A percentile compares a stretch with the other conserved stretches of the same genome.
Evolutionary conservation across 2,113 vertebrate species (phyloP).

Genomic region (Rattus norvegicus): GRCr8 NC_086019.1:35615001-35615500

Average conservation of each 20-base stretch:
- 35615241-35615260: too few relatives aligned
- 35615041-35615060: too few relatives aligned
- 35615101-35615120: too few relatives aligned
- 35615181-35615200: too few relatives aligned
- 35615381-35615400: neutral
- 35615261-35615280: too few relatives aligned
- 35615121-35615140: too few relatives aligned
- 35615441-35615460: neutral
- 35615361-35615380: neutral
- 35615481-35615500: accelerated
- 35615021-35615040: neutral
- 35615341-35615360: accelerated
- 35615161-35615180: too few relatives aligned
- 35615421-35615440: too few relatives aligned
- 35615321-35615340: neutral
- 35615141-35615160: too few relatives aligned
- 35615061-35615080: neutral
- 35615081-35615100: accelerated
- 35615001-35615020: neutral
- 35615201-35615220: neutral
- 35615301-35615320: neutral
- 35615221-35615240: neutral
- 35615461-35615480: neutral
- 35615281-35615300: neutral
- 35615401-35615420: neutral